phyloP scores from a whole-genome alignment of 23 tunicate species.

The Pegea sp. region DNA sequence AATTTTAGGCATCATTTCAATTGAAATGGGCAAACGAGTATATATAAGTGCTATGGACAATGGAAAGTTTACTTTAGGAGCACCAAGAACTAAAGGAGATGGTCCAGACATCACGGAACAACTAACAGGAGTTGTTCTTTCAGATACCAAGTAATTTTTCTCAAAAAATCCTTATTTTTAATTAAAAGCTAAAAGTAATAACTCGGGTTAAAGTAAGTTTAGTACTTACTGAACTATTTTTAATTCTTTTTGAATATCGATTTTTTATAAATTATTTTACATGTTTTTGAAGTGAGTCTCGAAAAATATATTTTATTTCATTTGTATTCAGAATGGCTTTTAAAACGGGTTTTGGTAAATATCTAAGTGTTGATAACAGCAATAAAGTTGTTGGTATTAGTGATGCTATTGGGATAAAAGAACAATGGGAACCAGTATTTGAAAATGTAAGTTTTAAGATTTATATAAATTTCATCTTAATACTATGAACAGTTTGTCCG shows the following conservation, averaged over 20 bases:
- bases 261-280: too few relatives aligned
- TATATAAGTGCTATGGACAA: conserved; percentile 89
- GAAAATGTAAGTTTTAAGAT: conserved; percentile 19
- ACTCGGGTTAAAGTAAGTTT: too few relatives aligned
- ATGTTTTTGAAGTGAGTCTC: too few relatives aligned
- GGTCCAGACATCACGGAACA: conserved; percentile 92
- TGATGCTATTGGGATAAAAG: conserved; percentile 81
- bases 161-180: too few relatives aligned
- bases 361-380: conserved; percentile 40
- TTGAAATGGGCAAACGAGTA: conserved; percentile 90
- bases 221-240: too few relatives aligned
- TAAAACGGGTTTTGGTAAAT: conserved; percentile 89
- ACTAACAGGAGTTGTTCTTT: conserved; percentile 58
- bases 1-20: conserved; percentile 20
- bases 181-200: too few relatives aligned
- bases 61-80: conserved; percentile 81
- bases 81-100: conserved; percentile 69
- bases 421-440: conserved; percentile 94
- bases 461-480: neutral
- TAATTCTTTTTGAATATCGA: too few relatives aligned
- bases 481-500: neutral
- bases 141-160: conserved; percentile 41
- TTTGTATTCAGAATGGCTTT: conserved; percentile 65
- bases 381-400: conserved; percentile 66
- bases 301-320: too few relatives aligned